A percentile compares a stretch with the other conserved stretches of the same genome.
Evolutionary conservation across 92 coral and sea anemone species (phyloP).

Genomic region (Zoanthus gigantus): DNA sequence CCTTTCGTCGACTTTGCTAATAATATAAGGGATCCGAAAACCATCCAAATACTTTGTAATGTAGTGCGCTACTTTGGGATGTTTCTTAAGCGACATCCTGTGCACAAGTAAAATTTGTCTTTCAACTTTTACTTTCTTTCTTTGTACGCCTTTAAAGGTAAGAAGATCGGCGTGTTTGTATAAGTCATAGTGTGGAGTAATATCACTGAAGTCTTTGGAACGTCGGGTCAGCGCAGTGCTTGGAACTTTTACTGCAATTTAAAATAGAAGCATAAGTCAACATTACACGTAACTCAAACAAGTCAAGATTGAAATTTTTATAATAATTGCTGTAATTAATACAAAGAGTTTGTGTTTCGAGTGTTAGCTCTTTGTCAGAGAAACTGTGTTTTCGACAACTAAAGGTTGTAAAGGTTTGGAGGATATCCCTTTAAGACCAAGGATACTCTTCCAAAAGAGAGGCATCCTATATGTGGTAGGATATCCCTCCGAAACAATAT

Average conservation of each 20-base stretch:
- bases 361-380: no score
- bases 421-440: no score
- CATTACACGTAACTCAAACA: background rate
- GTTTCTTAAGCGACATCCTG: constrained; percentile 73
- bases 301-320: no score
- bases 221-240: constrained; percentile 33
- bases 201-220: background rate
- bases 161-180: constrained; percentile 45
- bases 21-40: constrained; percentile 77
- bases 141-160: constrained; percentile 57
- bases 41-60: constrained; percentile 88
- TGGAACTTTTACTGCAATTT: constrained; percentile 37
- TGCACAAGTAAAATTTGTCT: constrained; percentile 75
- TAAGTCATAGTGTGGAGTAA: constrained; percentile 33
- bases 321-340: no score
- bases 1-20: constrained; percentile 80
- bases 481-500: no score
- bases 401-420: no score
- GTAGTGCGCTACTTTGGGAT: constrained; percentile 85
- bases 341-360: no score
- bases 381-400: no score
- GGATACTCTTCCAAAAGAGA: no score
- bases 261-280: background rate
- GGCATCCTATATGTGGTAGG: no score
- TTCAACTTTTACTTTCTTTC: constrained; percentile 72